A percentile compares a stretch with the other conserved stretches of the same genome.
Evolutionary conservation across 2,888 invertebrate species (phyloP).

Genomic region (Mimachlamys varia): DNA sequence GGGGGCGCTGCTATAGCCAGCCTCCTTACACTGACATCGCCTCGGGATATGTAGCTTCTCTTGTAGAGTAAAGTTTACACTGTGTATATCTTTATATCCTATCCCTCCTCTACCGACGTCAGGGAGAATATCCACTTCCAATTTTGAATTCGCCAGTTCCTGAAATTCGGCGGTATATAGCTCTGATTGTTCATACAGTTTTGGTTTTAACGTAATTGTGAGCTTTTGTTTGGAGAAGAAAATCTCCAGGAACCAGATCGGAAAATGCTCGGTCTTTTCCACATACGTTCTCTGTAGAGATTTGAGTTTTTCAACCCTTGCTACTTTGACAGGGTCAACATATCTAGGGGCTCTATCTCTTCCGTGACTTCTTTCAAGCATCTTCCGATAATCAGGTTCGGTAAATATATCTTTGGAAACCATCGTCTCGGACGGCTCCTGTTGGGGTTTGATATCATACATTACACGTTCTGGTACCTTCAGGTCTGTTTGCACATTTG

Average conservation of each 20-base stretch:
- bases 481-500: neutral
- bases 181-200: neutral
- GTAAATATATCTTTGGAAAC: neutral
- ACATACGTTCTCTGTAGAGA: neutral
- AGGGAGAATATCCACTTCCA: neutral
- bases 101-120: neutral
- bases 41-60: neutral
- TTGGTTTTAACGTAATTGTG: neutral
- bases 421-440: neutral
- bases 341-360: neutral
- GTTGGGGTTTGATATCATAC: neutral
- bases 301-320: neutral
- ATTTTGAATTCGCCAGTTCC: neutral
- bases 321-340: neutral
- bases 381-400: neutral
- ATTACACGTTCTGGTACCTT: neutral
- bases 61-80: neutral
- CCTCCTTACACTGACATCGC: neutral
- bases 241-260: neutral
- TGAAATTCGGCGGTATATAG: neutral
- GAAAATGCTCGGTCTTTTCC: constrained; percentile 2
- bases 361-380: neutral
- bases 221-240: neutral
- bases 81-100: neutral
- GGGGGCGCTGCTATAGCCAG: neutral